A percentile compares a stretch with the other conserved stretches of the same genome.
Conservation (phyloP, 1,140 invertebrate genomes). For the Carcinoscorpius rotundicauda region DNA sequence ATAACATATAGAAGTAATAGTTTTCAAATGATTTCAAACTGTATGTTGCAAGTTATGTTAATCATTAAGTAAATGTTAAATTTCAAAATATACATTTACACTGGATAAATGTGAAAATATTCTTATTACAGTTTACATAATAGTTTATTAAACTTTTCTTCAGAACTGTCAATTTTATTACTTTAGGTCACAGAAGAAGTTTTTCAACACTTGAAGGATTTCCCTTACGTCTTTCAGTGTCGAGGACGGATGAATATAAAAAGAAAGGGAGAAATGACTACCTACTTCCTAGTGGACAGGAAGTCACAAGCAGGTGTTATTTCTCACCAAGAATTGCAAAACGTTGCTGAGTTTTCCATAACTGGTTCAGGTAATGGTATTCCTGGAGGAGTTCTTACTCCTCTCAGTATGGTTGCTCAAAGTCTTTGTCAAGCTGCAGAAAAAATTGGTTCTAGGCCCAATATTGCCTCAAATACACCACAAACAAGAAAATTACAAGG, state of each 20-base stretch:
- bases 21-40: too few species aligned
- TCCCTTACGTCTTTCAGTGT: slow-evolving; percentile 64
- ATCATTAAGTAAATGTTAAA: too few species aligned
- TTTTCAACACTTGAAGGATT: slow-evolving; percentile 51
- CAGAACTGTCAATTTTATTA: slow-evolving; percentile 3
- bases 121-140: too few species aligned
- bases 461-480: too few species aligned
- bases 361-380: neutral
- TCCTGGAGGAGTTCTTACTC: slow-evolving; percentile 4
- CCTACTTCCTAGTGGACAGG: slow-evolving; percentile 64
- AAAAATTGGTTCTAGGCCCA: too few species aligned
- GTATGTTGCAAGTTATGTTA: too few species aligned
- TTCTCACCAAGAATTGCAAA: neutral
- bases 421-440: neutral
- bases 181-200: slow-evolving; percentile 64
- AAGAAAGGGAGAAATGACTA: slow-evolving; percentile 87
- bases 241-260: slow-evolving; percentile 81
- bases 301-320: slow-evolving; percentile 43
- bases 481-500: too few species aligned
- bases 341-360: too few species aligned
- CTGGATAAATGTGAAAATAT: too few species aligned
- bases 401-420: slow-evolving; percentile 4
- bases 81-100: too few species aligned
- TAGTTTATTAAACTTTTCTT: neutral
- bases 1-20: too few species aligned